Conservation (phyloP, 2,888 invertebrate species). For the Argyresthia albistria region DNA sequence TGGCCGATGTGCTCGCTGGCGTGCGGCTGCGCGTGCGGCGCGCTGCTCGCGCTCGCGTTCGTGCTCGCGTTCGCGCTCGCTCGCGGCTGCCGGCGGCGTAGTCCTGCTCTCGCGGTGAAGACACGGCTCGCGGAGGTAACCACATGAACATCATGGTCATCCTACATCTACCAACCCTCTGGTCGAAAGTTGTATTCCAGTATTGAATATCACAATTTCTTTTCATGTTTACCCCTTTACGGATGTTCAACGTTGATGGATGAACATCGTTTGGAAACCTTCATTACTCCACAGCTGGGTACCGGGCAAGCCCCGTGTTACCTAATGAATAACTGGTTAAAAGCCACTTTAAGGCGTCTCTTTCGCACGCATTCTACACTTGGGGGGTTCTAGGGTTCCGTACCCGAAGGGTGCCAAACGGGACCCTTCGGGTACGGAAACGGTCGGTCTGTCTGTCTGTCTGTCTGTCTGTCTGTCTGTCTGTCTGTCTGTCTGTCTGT, state of each 20-base stretch:
- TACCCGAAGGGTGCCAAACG: too few relatives aligned
- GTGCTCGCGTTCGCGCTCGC: conserved; percentile 40
- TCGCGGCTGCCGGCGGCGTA: conserved; percentile 36
- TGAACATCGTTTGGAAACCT: too few relatives aligned
- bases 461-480: too few relatives aligned
- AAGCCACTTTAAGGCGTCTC: too few relatives aligned
- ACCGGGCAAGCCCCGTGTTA: too few relatives aligned
- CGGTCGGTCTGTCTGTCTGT: too few relatives aligned
- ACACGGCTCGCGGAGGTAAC: neutral
- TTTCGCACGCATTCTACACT: too few relatives aligned
- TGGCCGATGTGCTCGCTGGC: conserved; percentile 48
- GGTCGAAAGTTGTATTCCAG: neutral
- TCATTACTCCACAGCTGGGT: too few relatives aligned
- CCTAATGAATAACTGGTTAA: too few relatives aligned
- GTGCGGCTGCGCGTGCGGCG: conserved; percentile 29
- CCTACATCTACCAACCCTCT: neutral
- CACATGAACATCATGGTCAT: neutral
- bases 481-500: too few relatives aligned
- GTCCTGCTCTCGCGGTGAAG: conserved; percentile 12
- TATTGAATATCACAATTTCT: neutral
- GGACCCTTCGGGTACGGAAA: too few relatives aligned
- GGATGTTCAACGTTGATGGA: neutral
- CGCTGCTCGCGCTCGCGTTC: conserved; percentile 50
- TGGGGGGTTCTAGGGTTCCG: too few relatives aligned
- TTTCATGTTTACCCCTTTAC: neutral